Conservation (phyloP, 2,797 vertebrate genomes). For the Bryconaethiops microstoma region DNA sequence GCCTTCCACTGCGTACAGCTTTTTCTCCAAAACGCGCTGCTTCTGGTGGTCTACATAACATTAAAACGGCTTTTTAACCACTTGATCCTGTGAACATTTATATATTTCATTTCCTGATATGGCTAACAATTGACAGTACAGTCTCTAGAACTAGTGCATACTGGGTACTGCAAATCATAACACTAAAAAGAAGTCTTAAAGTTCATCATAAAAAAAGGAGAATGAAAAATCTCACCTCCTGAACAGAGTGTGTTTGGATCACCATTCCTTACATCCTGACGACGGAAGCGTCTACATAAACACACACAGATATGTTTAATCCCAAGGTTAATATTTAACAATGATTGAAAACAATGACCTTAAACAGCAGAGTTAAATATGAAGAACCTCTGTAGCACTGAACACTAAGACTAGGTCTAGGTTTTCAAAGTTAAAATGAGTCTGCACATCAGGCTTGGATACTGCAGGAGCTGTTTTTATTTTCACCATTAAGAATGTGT, state of each 20-base stretch:
- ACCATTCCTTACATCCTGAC: slow-evolving; percentile 93
- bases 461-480: neutral
- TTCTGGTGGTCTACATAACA: slow-evolving; percentile 81
- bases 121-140: neutral
- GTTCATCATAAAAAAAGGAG: neutral
- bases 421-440: neutral
- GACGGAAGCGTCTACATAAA: slow-evolving; percentile 86
- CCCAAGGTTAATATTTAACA: neutral
- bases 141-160: too few relatives aligned
- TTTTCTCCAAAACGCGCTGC: slow-evolving; percentile 82
- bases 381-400: neutral
- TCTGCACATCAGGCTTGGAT: neutral
- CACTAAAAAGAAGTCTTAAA: too few relatives aligned
- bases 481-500: neutral
- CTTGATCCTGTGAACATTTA: neutral
- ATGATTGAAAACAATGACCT: too few relatives aligned
- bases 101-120: too few relatives aligned
- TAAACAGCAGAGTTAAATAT: neutral
- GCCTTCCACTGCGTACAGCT: slow-evolving; percentile 86
- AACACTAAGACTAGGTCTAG: neutral
- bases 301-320: slow-evolving; percentile 17
- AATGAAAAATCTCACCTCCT: slow-evolving; percentile 79
- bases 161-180: too few relatives aligned
- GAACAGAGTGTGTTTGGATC: slow-evolving; percentile 92
- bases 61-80: neutral